Evolutionary conservation across 1,140 invertebrate genomes (phyloP).

Genomic region (Lutraria rhynchaena): DNA sequence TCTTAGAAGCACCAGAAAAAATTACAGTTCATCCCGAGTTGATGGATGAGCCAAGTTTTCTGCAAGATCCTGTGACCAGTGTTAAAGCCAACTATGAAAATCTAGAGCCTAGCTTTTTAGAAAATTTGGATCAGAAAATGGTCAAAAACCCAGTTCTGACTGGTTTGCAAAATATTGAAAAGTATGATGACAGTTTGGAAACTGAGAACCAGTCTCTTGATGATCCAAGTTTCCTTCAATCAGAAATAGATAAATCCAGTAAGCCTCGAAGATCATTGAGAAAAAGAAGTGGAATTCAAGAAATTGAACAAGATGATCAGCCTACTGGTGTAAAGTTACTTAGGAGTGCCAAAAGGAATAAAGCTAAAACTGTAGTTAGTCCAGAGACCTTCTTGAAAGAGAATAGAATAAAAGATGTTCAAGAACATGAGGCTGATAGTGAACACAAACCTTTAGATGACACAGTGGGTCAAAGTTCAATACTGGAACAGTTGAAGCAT

Average conservation of each 20-base stretch:
- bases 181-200: constrained; percentile 43
- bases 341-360: constrained; percentile 32
- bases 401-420: constrained; percentile 27
- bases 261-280: constrained; percentile 4
- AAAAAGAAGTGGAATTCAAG: constrained; percentile 39
- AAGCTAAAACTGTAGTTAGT: constrained; percentile 40
- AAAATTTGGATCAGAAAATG: background rate
- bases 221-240: constrained; percentile 30
- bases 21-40: too few species aligned
- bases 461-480: constrained; percentile 65
- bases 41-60: constrained; percentile 29
- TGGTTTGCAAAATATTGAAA: constrained; percentile 14
- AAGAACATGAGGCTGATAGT: background rate
- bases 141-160: constrained; percentile 19
- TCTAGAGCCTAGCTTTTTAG: constrained; percentile 35
- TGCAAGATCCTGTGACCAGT: background rate
- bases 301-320: constrained; percentile 7
- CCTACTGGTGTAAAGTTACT: constrained; percentile 42
- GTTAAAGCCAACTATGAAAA: background rate
- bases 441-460: constrained; percentile 45
- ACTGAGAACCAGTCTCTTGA: background rate
- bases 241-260: background rate
- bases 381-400: constrained; percentile 67
- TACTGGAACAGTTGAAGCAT: constrained; percentile 64
- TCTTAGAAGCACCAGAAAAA: background rate